phyloP scores from a whole-genome alignment of 2,888 invertebrate species.

The Tinea semifulvella region DNA sequence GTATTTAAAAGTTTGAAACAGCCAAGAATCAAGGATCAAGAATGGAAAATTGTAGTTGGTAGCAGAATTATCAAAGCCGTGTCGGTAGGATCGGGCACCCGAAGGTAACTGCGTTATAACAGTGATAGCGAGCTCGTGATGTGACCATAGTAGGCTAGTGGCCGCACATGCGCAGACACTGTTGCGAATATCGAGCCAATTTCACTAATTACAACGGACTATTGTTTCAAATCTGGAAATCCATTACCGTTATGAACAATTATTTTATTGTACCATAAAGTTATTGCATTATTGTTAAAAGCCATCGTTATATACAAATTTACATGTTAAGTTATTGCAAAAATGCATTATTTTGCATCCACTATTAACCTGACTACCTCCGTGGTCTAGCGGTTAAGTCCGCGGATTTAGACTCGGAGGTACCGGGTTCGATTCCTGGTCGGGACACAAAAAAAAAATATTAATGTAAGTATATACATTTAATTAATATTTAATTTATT shows the following conservation, averaged over 20 bases:
- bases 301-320: too few relatives aligned
- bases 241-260: conserved; percentile 4
- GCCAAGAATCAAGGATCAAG: conserved; percentile 29
- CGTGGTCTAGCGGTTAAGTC: too few relatives aligned
- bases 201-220: conserved; percentile 12
- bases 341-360: too few relatives aligned
- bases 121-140: conserved; percentile 55
- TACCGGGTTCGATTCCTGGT: too few relatives aligned
- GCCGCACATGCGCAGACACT: conserved; percentile 22
- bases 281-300: background rate
- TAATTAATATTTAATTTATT: too few relatives aligned
- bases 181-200: conserved; percentile 7
- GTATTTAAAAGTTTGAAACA: background rate
- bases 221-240: conserved; percentile 10
- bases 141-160: conserved; percentile 48
- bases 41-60: conserved; percentile 8
- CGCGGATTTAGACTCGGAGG: too few relatives aligned
- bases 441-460: too few relatives aligned
- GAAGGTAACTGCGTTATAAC: conserved; percentile 48
- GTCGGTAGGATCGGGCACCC: conserved; percentile 33
- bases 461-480: too few relatives aligned
- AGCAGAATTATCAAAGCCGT: conserved; percentile 28
- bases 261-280: background rate
- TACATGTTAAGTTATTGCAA: too few relatives aligned
- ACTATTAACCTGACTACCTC: too few relatives aligned